Percentiles rank a stretch among this genome's conserved stretches.
These are phyloP conservation scores for Sycobia sp. DNA, from an alignment of 1,140 invertebrate species.

Conservation along the genomic window DNA sequence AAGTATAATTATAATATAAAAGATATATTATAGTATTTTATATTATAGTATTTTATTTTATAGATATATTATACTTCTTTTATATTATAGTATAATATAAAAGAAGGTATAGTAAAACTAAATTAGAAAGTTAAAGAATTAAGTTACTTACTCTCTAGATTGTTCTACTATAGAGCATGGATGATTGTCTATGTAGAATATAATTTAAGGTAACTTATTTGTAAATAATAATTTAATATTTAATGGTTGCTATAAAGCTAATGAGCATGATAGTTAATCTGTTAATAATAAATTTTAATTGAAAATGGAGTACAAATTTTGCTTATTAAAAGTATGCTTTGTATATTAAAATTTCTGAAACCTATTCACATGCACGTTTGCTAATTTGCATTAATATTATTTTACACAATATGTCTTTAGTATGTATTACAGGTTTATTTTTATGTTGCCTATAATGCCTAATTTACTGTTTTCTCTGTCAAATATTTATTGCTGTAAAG, in stretches of 20 bases:
- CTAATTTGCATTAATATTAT: background rate
- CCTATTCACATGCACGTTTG: background rate
- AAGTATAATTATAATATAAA: too few relatives aligned
- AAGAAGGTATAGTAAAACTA: slow-evolving; percentile 1
- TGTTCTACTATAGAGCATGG: slow-evolving; percentile 14
- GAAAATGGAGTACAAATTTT: too few relatives aligned
- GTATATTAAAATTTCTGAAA: background rate
- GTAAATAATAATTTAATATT: background rate
- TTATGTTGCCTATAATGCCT: background rate
- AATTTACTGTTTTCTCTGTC: slow-evolving; percentile 17
- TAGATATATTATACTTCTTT: too few relatives aligned
- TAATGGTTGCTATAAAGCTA: background rate
- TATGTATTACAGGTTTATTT: background rate
- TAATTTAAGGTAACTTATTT: slow-evolving; percentile 4
- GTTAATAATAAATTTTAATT: background rate
- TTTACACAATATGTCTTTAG: background rate
- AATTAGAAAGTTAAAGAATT: slow-evolving; percentile 11
- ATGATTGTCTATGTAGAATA: slow-evolving; percentile 7
- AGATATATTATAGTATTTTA: too few relatives aligned
- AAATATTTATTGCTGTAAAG: slow-evolving; percentile 20
- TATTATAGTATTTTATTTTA: too few relatives aligned
- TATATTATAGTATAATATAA: too few relatives aligned
- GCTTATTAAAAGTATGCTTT: too few relatives aligned
- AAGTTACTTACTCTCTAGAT: slow-evolving; percentile 8
- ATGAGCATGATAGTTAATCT: background rate